Base-by-base conservation (phyloP, 2,797 vertebrate genomes). In the Eulemur rubriventer region DNA sequence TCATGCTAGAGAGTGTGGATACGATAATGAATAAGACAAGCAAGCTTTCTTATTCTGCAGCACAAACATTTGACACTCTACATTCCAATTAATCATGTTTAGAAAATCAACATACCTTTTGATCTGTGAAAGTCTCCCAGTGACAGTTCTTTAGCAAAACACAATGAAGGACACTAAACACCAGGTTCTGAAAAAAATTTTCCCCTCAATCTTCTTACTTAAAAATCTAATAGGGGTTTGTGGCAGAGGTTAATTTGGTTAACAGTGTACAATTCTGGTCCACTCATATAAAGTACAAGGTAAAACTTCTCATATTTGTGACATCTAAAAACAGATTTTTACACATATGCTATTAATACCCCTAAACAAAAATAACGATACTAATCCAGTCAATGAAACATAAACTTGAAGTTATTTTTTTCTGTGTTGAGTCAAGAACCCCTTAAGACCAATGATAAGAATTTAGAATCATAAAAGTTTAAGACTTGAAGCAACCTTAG, bases 51-150 rank as follows among this genome's bases (percentile, higher is more conserved):
- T 70, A 79, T 28, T 82, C 55, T 26, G 30, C 28, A 70, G 9
- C 30, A 79, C 50, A 75, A 93, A 76, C 35, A 85, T 67, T 12
- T 61, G 8, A 82, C 59, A 91, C 6, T 28, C 46, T 48, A 10
- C n/a, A 33, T 52, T 85, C 78, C 12, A 70, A 80, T 80, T 76
- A 88, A 33, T 52, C 59, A 76, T 72, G n/a, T 46, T 88, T 80
- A 86, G 81, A 41, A 91, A 96, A 89, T 65, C 30, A 96, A 88
- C 22, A 70, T 38, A 88, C 28, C 22, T 50, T 93, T 59, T 72
- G 43, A 89, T 61, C 8, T 78, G 18, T 86, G 87, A 95, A 91
- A 89, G 52, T 41, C 24, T 72, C 46, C 24, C 57, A 48, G 11
- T 73, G 80, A 84, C 8, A 81, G 52, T 70, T 84, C n/a, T 80